phyloP scores from a whole-genome alignment of 2,888 invertebrate genomes.

The Ferrisia virgata region DNA sequence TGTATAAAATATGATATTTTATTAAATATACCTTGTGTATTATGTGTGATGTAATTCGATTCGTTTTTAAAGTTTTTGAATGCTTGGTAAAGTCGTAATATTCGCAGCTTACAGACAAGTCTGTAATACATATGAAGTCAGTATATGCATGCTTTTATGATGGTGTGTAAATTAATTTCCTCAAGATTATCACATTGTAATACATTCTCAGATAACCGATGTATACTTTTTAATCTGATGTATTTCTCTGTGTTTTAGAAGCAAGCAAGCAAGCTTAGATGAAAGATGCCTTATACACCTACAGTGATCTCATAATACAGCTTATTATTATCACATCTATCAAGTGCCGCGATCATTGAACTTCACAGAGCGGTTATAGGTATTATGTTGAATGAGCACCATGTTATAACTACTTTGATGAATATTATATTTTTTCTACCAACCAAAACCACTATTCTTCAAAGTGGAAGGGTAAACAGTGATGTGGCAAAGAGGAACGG shows the following conservation, averaged over 20 bases:
- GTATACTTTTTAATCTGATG: neutral
- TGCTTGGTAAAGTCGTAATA: too few relatives aligned
- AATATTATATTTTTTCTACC: neutral
- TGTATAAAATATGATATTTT: too few relatives aligned
- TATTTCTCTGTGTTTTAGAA: neutral
- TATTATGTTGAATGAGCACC: neutral
- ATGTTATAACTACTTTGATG: neutral
- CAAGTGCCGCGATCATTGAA: neutral
- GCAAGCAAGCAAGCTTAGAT: neutral
- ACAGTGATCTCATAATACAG: neutral
- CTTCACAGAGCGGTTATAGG: neutral
- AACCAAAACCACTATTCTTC: neutral
- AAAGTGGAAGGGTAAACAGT: constrained; percentile 18
- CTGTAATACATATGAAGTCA: too few relatives aligned
- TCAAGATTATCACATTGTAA: too few relatives aligned
- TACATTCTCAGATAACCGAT: too few relatives aligned
- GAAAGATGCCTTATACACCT: neutral
- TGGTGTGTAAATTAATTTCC: too few relatives aligned
- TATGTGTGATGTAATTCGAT: too few relatives aligned
- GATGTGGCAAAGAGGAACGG: constrained; percentile 20
- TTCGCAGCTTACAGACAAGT: too few relatives aligned
- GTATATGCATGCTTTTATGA: too few relatives aligned
- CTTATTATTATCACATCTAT: constrained; percentile 7
- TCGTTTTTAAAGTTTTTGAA: too few relatives aligned
- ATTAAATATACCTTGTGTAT: too few relatives aligned